Evolutionary conservation across 2,797 vertebrate species (phyloP).

Genomic region (Mormyrops boulengeri): DNA sequence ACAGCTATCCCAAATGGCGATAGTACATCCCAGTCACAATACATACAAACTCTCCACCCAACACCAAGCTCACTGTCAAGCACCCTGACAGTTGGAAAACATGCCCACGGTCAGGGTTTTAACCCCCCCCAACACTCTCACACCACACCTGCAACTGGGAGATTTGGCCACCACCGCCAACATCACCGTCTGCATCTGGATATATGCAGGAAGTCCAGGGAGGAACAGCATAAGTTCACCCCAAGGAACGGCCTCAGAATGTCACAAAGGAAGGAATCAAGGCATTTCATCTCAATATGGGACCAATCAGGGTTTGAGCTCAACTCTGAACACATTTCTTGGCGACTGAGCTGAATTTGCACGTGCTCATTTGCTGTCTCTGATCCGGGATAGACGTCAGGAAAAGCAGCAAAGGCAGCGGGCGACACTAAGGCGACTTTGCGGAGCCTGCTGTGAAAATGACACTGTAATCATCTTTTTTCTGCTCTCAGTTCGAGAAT

Average conservation of each 20-base stretch:
- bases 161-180: too few species aligned
- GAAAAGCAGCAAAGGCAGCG: background rate
- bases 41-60: background rate
- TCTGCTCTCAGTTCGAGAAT: background rate
- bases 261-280: background rate
- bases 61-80: background rate
- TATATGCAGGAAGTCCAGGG: background rate
- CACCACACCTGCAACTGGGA: background rate
- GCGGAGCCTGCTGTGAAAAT: background rate
- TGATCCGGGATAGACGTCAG: background rate
- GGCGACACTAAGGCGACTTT: background rate
- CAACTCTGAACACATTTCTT: background rate
- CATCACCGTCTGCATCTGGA: background rate
- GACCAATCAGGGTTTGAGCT: background rate
- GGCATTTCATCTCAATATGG: background rate
- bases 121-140: background rate
- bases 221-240: background rate
- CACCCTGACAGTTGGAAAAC: background rate
- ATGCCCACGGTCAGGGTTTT: background rate
- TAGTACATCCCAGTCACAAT: background rate
- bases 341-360: background rate
- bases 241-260: background rate
- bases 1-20: background rate
- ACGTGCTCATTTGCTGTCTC: background rate
- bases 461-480: background rate